Evolutionary conservation across 2,797 vertebrate species (phyloP).

Genomic region (Enteromius radiatus): DNA sequence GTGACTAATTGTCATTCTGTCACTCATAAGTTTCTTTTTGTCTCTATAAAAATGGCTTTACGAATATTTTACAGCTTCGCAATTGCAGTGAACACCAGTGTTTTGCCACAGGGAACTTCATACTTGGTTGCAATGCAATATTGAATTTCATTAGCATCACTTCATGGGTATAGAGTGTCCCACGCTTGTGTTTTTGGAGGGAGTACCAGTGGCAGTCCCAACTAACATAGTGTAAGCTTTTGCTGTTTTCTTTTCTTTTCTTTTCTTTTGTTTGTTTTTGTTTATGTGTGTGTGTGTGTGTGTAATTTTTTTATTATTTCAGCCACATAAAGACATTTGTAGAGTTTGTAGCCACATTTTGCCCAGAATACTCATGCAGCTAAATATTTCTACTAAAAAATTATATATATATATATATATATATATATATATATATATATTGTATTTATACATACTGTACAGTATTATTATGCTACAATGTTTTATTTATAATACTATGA

Average conservation of each 20-base stretch:
- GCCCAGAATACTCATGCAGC: too few relatives aligned
- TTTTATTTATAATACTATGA: neutral
- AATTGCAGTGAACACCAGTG: neutral
- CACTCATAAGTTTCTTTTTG: slow-evolving; percentile 42
- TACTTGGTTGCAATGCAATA: neutral
- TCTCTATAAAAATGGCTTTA: slow-evolving; percentile 12
- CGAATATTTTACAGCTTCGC: neutral
- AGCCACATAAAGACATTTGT: too few relatives aligned
- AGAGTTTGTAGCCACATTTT: too few relatives aligned
- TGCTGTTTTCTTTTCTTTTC: too few relatives aligned
- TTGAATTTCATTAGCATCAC: neutral
- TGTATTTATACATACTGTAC: neutral
- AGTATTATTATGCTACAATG: neutral
- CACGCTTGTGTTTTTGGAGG: neutral
- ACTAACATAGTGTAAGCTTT: neutral
- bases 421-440: too few relatives aligned
- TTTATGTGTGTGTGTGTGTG: too few relatives aligned
- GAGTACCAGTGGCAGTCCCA: neutral
- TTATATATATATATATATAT: too few relatives aligned
- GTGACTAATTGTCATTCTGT: slow-evolving; percentile 47
- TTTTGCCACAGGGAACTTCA: neutral
- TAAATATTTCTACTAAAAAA: too few relatives aligned
- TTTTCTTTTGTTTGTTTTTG: too few relatives aligned
- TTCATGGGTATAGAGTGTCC: neutral
- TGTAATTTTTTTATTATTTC: too few relatives aligned